A percentile compares a stretch with the other conserved stretches of the same genome.
These are phyloP conservation scores for Patella caerulea DNA, from an alignment of 2,888 invertebrate genomes.

Conservation along the genomic window DNA sequence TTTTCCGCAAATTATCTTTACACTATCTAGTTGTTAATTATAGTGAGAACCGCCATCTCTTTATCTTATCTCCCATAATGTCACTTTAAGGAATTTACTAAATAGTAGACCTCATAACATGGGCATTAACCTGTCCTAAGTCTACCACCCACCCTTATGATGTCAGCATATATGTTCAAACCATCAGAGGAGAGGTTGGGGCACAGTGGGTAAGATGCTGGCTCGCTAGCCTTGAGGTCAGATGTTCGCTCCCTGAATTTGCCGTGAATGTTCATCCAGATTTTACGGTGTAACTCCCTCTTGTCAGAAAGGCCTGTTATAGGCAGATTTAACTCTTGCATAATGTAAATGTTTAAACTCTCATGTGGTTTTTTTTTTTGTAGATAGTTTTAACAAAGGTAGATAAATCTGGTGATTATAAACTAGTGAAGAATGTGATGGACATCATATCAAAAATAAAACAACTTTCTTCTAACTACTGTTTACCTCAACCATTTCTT, in stretches of 20 bases:
- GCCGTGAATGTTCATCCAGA: not conserved
- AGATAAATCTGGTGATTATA: slow-evolving; percentile 49
- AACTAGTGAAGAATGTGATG: slow-evolving; percentile 49
- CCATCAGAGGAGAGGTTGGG: not conserved
- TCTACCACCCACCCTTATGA: too few species aligned
- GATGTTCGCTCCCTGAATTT: not conserved
- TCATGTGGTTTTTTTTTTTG: slow-evolving; percentile 24
- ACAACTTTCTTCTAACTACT: slow-evolving; percentile 42
- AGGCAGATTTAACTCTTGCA: not conserved
- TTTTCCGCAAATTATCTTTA: too few species aligned
- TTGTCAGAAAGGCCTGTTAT: too few species aligned
- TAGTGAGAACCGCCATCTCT: too few species aligned
- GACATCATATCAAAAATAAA: slow-evolving; percentile 44
- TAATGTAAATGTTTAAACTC: not conserved
- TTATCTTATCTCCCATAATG: too few species aligned
- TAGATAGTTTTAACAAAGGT: slow-evolving; percentile 65
- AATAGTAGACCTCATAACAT: too few species aligned
- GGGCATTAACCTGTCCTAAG: too few species aligned
- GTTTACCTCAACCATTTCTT: slow-evolving; percentile 62
- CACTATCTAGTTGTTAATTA: too few species aligned
- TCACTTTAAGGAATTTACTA: too few species aligned
- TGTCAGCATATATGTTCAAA: too few species aligned
- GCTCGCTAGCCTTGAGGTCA: not conserved
- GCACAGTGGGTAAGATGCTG: not conserved
- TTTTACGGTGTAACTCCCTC: too few species aligned